phyloP scores from a whole-genome alignment of 2,888 invertebrate genomes.

The Andrena bucephala region DNA sequence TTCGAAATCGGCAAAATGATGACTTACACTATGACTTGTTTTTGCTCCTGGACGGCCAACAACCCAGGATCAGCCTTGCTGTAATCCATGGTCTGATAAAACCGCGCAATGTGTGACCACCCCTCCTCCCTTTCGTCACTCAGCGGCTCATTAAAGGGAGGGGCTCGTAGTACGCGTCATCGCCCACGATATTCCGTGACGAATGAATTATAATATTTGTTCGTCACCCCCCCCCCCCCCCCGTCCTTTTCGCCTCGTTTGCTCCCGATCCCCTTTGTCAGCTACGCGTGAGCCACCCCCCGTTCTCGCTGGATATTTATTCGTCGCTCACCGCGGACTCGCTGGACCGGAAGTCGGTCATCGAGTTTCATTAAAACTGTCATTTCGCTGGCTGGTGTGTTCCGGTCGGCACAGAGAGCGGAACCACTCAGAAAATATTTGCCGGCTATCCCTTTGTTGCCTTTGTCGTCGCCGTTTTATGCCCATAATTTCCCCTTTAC shows the following conservation, averaged over 20 bases:
- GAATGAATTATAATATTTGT: slow-evolving; percentile 67
- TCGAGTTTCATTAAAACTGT: slow-evolving; percentile 68
- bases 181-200: slow-evolving; percentile 41
- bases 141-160: slow-evolving; percentile 38
- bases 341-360: slow-evolving; percentile 62
- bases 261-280: slow-evolving; percentile 41
- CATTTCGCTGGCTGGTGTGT: slow-evolving; percentile 39
- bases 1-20: too few relatives aligned
- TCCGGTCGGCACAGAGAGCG: neutral
- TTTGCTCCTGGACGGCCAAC: too few relatives aligned
- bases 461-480: slow-evolving; percentile 41
- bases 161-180: slow-evolving; percentile 8
- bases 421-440: slow-evolving; percentile 58
- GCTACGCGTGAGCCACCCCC: neutral
- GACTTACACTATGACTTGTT: too few relatives aligned
- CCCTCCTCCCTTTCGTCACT: neutral
- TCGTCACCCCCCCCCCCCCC: neutral
- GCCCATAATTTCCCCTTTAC: slow-evolving; percentile 51
- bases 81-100: neutral
- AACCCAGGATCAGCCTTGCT: too few relatives aligned
- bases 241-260: slow-evolving; percentile 22
- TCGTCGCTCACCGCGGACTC: slow-evolving; percentile 58
- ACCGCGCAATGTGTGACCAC: slow-evolving; percentile 3
- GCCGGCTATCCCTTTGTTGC: slow-evolving; percentile 49
- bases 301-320: slow-evolving; percentile 53